These are phyloP conservation scores for Hololepta plana DNA, from an alignment of 2,888 invertebrate genomes.

Conservation along the genomic window DNA sequence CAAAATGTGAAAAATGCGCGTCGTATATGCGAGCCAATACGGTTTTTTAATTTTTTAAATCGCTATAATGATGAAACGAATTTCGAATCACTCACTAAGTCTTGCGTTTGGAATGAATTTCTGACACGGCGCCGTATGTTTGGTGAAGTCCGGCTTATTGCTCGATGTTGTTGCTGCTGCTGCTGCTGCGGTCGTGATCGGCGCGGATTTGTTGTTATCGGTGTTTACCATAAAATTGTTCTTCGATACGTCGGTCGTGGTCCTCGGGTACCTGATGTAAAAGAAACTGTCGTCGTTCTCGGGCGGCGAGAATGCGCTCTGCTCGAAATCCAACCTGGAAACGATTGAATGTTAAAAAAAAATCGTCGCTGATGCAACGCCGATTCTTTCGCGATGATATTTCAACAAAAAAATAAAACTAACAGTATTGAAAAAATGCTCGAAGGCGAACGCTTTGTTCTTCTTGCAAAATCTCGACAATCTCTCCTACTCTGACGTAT, in stretches of 20 bases:
- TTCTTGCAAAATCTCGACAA: too few species aligned
- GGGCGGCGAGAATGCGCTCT: conserved; percentile 47
- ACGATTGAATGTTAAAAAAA: too few species aligned
- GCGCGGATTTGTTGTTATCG: conserved; percentile 5
- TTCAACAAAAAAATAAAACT: conserved; percentile 8
- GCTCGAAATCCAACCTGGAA: conserved; percentile 37
- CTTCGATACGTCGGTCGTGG: conserved; percentile 6
- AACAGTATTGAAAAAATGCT: too few species aligned
- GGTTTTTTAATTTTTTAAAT: too few species aligned
- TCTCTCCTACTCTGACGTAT: too few species aligned
- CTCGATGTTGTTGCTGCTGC: conserved; percentile 12
- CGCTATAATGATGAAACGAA: too few species aligned
- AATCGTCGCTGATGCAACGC: too few species aligned
- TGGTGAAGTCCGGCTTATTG: conserved; percentile 35
- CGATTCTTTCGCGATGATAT: background rate
- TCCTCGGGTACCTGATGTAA: conserved; percentile 33
- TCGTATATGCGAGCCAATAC: too few species aligned
- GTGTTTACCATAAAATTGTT: too few species aligned
- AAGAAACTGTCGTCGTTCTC: conserved; percentile 57
- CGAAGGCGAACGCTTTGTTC: too few species aligned
- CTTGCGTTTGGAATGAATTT: conserved; percentile 30
- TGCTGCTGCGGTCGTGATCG: conserved; percentile 6
- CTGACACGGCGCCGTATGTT: conserved; percentile 51
- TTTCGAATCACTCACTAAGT: too few species aligned
- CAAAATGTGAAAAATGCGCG: too few species aligned